A percentile compares a stretch with the other conserved stretches of the same genome.
phyloP scores from a whole-genome alignment of 2,797 vertebrate species.

The Poecilia gillii region DNA sequence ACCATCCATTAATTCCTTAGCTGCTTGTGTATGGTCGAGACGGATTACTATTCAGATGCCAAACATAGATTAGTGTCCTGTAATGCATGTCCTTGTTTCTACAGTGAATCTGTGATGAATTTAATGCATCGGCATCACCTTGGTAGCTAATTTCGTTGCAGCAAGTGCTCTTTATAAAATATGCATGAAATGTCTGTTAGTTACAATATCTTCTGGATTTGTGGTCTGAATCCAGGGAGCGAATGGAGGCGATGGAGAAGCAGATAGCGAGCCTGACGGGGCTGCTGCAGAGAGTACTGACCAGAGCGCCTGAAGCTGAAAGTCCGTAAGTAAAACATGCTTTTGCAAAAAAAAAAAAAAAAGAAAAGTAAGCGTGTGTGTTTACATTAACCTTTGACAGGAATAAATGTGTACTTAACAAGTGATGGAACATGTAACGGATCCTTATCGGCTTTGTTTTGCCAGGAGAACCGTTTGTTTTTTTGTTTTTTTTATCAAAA shows the following conservation, averaged over 20 bases:
- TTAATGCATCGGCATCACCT: not conserved
- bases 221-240: constrained; percentile 80
- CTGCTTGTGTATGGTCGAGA: not conserved
- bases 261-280: constrained; percentile 97
- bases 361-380: not conserved
- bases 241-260: constrained; percentile 99
- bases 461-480: not conserved
- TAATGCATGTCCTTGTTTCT: not conserved
- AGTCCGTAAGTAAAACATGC: constrained; percentile 79
- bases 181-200: not conserved
- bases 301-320: constrained; percentile 88
- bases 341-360: not conserved
- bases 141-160: not conserved
- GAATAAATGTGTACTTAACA: not conserved
- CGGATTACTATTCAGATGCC: not conserved
- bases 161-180: not conserved
- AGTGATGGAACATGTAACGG: not conserved
- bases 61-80: not conserved
- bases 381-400: not conserved
- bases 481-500: not conserved
- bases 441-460: not conserved
- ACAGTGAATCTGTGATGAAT: not conserved
- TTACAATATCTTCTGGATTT: not conserved
- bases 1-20: not conserved
- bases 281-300: constrained; percentile 94